A percentile compares a stretch with the other conserved stretches of the same genome.
Conservation (phyloP, 2,888 invertebrate genomes). For the Tetheella fluctuosa region DNA sequence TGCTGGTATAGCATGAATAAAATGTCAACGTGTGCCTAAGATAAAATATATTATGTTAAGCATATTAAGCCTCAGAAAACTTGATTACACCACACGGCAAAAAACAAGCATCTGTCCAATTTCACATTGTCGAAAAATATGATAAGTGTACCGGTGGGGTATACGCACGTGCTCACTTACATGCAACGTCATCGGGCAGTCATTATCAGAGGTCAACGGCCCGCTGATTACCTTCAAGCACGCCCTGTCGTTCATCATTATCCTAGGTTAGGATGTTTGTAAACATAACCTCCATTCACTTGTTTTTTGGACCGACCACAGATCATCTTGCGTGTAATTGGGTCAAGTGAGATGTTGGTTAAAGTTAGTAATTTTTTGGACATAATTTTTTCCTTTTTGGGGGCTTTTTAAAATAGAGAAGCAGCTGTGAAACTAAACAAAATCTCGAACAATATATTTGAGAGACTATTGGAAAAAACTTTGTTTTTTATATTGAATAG, state of each 20-base stretch:
- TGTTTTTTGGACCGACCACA: conserved; percentile 48
- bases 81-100: conserved; percentile 14
- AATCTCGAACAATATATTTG: too few species aligned
- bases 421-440: too few species aligned
- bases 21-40: not conserved
- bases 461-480: too few species aligned
- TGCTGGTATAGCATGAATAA: not conserved
- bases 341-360: conserved; percentile 46
- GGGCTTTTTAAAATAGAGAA: too few species aligned
- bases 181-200: conserved; percentile 82
- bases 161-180: conserved; percentile 73
- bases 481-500: too few species aligned
- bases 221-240: conserved; percentile 78
- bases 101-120: conserved; percentile 56
- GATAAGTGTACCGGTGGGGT: conserved; percentile 45
- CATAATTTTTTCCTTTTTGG: too few species aligned
- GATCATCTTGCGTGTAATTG: conserved; percentile 60
- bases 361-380: not conserved
- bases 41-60: not conserved
- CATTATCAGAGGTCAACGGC: conserved; percentile 81
- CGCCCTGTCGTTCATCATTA: conserved; percentile 83
- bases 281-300: conserved; percentile 76
- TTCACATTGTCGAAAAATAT: conserved; percentile 47
- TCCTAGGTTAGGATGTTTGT: conserved; percentile 84
- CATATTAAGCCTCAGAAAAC: not conserved